Evolutionary conservation across 2,797 vertebrate genomes (phyloP), one percentile per base, ranked within the genome.

Genomic region (Cossypha niveicapilla): DNA sequence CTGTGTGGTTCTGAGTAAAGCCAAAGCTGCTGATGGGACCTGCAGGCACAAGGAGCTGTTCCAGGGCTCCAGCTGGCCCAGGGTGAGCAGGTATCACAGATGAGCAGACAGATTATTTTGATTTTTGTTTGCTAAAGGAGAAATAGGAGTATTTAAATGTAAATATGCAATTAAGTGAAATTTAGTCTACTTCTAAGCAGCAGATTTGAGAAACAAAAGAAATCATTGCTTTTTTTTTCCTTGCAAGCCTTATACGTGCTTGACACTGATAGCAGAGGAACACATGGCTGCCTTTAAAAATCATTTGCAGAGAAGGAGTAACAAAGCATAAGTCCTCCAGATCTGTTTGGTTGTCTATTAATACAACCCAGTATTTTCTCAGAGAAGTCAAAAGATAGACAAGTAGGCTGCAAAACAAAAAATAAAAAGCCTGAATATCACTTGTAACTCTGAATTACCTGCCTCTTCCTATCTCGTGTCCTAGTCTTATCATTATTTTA

Each of bases 401-500:
- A 93, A 65, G 65, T 61, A 89, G 68, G n/a, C 88, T 92, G 84
- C 78, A 73, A 79, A 93, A 56, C 60, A 84, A 37, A 85, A 85
- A 90, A 86, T 37, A 66, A 73, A 68, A 68, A 79, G 51, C 70
- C 66, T 51, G 68, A 94, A 50, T 92, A 63, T 86, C 74, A 78
- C 76, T 93, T 88, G 62, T 67, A 88, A 79, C 75, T 92, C 62
- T 71, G 93, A 85, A 81, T 85, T 65, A 50, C 90, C 80, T 90
- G 79, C 82, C 63, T 88, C 76, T 88, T 71, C 74, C 94, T 94
- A 88, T 87, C 91, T 86, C 32, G 0, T 94, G 91, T 92, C 88
- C 90, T 37, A 30, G 87, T 91, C 75, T 67, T 93, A 94, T 95
- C 93, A 91, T 96, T 95, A 89, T 73, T 90, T 90, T 95, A 82